Evolutionary conservation across 1,140 invertebrate genomes (phyloP).

Genomic region (Ridgeia piscesae): DNA sequence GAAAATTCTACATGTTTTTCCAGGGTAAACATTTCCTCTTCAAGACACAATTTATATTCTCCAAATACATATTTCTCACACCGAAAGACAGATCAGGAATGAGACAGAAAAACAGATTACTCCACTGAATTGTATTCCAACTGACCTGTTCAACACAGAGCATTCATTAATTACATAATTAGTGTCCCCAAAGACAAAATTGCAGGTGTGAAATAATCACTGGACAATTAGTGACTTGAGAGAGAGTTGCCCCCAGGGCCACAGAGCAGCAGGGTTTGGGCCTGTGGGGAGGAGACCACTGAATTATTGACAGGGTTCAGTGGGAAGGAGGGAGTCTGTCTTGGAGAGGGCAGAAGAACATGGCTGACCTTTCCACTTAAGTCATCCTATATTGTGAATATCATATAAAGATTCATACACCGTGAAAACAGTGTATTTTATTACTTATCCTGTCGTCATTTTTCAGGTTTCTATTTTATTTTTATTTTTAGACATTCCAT

Average conservation of each 20-base stretch:
- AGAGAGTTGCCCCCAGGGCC: background rate
- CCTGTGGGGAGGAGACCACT: background rate
- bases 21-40: too few relatives aligned
- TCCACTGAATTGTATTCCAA: background rate
- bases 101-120: background rate
- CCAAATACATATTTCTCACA: background rate
- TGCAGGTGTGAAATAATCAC: background rate
- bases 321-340: background rate
- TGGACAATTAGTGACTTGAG: background rate
- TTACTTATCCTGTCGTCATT: too few relatives aligned
- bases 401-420: background rate
- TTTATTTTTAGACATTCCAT: too few relatives aligned
- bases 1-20: background rate
- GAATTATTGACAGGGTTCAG: conserved; percentile 5
- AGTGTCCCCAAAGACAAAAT: background rate
- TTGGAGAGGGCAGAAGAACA: background rate
- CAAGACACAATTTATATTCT: background rate
- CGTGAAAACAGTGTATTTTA: too few relatives aligned
- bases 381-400: background rate
- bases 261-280: background rate
- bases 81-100: background rate
- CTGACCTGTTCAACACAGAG: background rate
- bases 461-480: too few relatives aligned
- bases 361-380: background rate
- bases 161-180: background rate